phyloP scores from a whole-genome alignment of 2,113 vertebrate genomes.

The Pollachius pollachius region DNA sequence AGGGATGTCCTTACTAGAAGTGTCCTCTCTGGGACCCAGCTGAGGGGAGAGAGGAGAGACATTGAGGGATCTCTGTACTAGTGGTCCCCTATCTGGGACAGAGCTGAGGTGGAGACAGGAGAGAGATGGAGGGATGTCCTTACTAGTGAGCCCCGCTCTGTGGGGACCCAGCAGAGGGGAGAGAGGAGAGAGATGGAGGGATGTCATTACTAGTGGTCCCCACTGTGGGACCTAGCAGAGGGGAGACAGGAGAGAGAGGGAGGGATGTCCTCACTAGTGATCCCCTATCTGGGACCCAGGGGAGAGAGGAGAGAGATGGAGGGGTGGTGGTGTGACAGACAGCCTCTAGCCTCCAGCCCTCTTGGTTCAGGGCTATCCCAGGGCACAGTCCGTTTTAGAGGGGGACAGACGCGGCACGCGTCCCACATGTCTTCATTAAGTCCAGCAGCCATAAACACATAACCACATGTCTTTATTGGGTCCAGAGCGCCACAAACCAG shows the following conservation, averaged over 20 bases:
- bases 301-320: background rate
- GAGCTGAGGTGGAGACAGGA: too few relatives aligned
- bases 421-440: background rate
- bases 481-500: constrained; percentile 13
- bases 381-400: background rate
- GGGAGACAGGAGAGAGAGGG: too few relatives aligned
- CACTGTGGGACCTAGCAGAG: too few relatives aligned
- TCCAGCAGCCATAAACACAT: background rate
- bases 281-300: background rate
- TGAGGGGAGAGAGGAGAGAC: too few relatives aligned
- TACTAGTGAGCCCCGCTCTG: too few relatives aligned
- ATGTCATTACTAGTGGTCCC: too few relatives aligned
- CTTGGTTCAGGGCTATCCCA: background rate
- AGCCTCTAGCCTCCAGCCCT: background rate
- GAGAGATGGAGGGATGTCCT: too few relatives aligned
- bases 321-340: background rate
- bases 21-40: background rate
- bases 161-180: too few relatives aligned
- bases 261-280: too few relatives aligned
- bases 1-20: constrained; percentile 4
- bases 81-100: too few relatives aligned
- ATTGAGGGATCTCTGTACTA: too few relatives aligned
- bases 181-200: too few relatives aligned
- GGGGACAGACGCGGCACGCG: constrained; percentile 23
- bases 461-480: constrained; percentile 1